A percentile compares a stretch with the other conserved stretches of the same genome.
Evolutionary conservation across 2,797 vertebrate genomes (phyloP).

Genomic region (Sebastes cheni): DNA sequence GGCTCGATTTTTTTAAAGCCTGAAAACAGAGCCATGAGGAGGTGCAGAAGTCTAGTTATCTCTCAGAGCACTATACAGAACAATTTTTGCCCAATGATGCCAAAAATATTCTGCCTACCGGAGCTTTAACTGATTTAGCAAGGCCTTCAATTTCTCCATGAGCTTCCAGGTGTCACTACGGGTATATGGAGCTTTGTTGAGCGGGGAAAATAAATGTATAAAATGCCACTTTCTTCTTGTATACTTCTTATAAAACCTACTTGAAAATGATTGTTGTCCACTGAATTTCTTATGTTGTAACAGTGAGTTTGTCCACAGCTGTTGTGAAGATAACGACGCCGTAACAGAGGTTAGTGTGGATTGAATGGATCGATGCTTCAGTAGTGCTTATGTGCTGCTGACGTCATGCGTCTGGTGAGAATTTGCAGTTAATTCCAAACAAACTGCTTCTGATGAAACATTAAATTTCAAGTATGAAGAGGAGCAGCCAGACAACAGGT

Average conservation of each 20-base stretch:
- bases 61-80: too few relatives aligned
- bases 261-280: not conserved
- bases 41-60: too few relatives aligned
- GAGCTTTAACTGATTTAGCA: not conserved
- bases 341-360: not conserved
- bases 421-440: slow-evolving; percentile 10
- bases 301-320: not conserved
- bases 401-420: not conserved
- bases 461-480: not conserved
- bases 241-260: not conserved
- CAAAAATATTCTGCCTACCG: too few relatives aligned
- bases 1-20: too few relatives aligned
- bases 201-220: not conserved
- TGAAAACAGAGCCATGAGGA: too few relatives aligned
- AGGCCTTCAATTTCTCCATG: not conserved
- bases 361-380: not conserved
- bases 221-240: not conserved
- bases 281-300: not conserved
- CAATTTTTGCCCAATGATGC: too few relatives aligned
- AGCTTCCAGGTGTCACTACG: not conserved
- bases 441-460: slow-evolving; percentile 9
- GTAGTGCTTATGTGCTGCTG: not conserved
- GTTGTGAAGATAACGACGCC: not conserved
- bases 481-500: slow-evolving; percentile 20
- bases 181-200: not conserved